Evolutionary conservation across 2,113 vertebrate genomes (phyloP).

Genomic region (Psammodynastes pulverulentus): DNA sequence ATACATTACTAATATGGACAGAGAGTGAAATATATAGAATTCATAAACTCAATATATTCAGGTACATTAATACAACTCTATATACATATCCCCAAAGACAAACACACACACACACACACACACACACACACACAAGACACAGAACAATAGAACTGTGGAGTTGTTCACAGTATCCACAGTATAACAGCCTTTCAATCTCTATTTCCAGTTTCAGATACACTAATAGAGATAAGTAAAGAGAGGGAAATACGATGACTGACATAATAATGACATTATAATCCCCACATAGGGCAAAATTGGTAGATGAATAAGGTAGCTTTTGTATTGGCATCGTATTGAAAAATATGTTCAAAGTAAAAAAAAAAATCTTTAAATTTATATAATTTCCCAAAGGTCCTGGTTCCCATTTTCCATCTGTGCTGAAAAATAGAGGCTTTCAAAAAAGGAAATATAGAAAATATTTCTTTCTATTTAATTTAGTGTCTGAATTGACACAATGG

Average conservation of each 20-base stretch:
- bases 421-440: constrained; percentile 9
- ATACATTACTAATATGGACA: not conserved
- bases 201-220: not conserved
- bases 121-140: not conserved
- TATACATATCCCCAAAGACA: not conserved
- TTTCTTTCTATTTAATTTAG: constrained; percentile 59
- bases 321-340: constrained; percentile 35
- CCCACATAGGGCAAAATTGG: constrained; percentile 53
- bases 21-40: not conserved
- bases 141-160: not conserved
- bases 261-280: not conserved
- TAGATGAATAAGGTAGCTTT: constrained; percentile 49
- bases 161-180: not conserved
- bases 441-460: constrained; percentile 42
- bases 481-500: constrained; percentile 59
- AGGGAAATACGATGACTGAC: not conserved
- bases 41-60: not conserved
- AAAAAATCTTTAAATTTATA: constrained; percentile 21
- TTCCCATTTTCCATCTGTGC: constrained; percentile 24
- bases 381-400: constrained; percentile 39
- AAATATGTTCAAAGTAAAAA: constrained; percentile 49
- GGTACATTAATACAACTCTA: not conserved
- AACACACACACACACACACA: not conserved
- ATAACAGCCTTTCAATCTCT: not conserved
- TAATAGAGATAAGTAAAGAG: not conserved